These are phyloP conservation scores for Calliscelio sp. DNA, from an alignment of 2,888 invertebrate genomes.

Conservation along the genomic window DNA sequence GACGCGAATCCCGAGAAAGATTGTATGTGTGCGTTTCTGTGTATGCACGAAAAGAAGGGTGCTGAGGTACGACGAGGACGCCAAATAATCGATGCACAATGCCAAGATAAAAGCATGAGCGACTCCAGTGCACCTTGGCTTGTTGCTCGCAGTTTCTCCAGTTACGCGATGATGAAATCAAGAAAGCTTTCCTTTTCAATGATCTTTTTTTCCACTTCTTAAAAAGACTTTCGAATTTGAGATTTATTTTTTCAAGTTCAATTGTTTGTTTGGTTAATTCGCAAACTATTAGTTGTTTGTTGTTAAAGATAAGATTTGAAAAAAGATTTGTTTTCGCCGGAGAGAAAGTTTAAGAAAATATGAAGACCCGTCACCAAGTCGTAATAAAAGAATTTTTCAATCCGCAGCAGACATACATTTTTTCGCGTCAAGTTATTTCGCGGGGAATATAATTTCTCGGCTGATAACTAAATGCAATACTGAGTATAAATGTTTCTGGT, in stretches of 20 bases:
- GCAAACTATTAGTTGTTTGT: no score
- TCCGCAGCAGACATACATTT: constrained; percentile 26
- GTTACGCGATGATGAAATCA: constrained; percentile 36
- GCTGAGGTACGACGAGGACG: constrained; percentile 40
- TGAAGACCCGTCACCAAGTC: constrained; percentile 29
- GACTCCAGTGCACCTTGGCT: constrained; percentile 41
- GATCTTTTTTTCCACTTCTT: no score
- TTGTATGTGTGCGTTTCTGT: neutral
- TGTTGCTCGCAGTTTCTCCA: constrained; percentile 46
- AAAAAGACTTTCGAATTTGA: no score
- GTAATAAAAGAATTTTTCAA: constrained; percentile 57
- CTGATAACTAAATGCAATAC: constrained; percentile 62
- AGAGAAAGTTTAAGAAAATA: constrained; percentile 23
- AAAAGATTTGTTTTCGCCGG: no score
- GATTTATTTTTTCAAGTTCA: no score
- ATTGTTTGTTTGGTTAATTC: no score
- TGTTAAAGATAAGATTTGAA: no score
- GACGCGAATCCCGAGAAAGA: constrained; percentile 9
- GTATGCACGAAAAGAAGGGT: constrained; percentile 38
- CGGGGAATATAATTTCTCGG: constrained; percentile 50
- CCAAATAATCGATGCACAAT: constrained; percentile 50
- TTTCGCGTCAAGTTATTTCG: constrained; percentile 42
- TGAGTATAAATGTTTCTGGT: constrained; percentile 59
- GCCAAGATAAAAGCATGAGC: constrained; percentile 43
- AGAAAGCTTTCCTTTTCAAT: constrained; percentile 29